These are phyloP conservation scores for Oxygymnocypris stewartii DNA, from an alignment of 2,113 vertebrate genomes.

Conservation along the genomic window DNA sequence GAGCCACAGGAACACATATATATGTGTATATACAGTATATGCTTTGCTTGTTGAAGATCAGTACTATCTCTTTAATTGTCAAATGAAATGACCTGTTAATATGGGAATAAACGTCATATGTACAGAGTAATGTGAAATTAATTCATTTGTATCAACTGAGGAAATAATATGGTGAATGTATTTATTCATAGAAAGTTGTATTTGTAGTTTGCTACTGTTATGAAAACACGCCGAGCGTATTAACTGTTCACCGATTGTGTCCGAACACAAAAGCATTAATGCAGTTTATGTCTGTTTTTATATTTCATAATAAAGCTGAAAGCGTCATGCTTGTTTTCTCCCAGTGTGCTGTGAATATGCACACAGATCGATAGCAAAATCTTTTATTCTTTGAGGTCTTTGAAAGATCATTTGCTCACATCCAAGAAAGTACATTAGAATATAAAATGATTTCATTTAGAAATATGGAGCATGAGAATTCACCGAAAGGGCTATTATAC, in stretches of 20 bases:
- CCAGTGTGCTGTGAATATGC: too few relatives aligned
- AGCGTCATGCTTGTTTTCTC: neutral
- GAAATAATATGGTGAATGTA: neutral
- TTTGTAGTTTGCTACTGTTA: neutral
- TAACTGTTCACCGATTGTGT: neutral
- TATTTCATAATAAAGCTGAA: neutral
- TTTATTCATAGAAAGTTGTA: neutral
- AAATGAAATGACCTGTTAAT: constrained; percentile 1
- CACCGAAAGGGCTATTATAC: neutral
- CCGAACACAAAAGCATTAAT: neutral
- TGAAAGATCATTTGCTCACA: too few relatives aligned
- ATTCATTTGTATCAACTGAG: neutral
- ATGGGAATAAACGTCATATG: neutral
- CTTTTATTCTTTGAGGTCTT: too few relatives aligned
- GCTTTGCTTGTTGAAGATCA: constrained; percentile 26
- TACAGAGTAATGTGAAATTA: neutral
- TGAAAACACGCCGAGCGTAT: neutral
- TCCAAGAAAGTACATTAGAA: neutral
- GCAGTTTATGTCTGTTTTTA: neutral
- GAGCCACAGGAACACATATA: too few relatives aligned
- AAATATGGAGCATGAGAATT: neutral
- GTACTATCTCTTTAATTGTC: too few relatives aligned
- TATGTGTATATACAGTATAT: too few relatives aligned
- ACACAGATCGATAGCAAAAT: neutral
- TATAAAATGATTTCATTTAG: neutral